phyloP scores from a whole-genome alignment of 92 coral and sea anemone species.

The Isaurus tuberculatus region DNA sequence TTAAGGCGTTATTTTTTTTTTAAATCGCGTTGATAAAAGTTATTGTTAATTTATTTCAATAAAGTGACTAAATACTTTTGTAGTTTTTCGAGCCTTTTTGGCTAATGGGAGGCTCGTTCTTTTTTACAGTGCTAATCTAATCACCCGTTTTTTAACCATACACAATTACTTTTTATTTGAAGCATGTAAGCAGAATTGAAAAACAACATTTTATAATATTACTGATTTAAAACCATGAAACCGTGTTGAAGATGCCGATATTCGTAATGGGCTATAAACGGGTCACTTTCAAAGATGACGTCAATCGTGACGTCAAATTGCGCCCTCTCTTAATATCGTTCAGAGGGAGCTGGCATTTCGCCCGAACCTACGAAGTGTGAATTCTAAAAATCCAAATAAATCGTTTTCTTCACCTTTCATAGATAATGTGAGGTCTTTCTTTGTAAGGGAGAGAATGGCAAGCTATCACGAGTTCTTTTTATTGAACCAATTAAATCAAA shows the following conservation, averaged over 20 bases:
- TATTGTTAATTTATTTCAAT: too few relatives aligned
- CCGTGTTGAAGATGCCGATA: not conserved
- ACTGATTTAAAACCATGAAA: not conserved
- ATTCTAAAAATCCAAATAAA: not conserved
- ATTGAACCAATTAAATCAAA: not conserved
- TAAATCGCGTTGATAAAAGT: too few relatives aligned
- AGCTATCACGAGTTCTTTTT: not conserved
- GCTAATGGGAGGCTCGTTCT: too few relatives aligned
- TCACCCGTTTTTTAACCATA: too few relatives aligned
- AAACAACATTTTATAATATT: not conserved
- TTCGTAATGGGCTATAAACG: constrained; percentile 10
- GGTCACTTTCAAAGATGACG: not conserved
- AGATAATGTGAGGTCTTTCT: not conserved
- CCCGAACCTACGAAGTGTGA: not conserved
- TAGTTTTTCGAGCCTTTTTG: too few relatives aligned
- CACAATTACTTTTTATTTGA: too few relatives aligned
- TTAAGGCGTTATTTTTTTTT: too few relatives aligned
- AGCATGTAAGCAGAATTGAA: too few relatives aligned
- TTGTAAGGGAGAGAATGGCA: not conserved
- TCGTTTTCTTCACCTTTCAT: not conserved
- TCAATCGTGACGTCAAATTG: constrained; percentile 15
- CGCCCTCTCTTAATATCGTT: constrained; percentile 18
- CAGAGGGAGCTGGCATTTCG: not conserved
- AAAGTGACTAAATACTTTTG: too few relatives aligned
- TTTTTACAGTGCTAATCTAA: too few relatives aligned